Base-by-base conservation (phyloP, 2,797 vertebrate genomes). In the Uromys caudimaculatus region DNA sequence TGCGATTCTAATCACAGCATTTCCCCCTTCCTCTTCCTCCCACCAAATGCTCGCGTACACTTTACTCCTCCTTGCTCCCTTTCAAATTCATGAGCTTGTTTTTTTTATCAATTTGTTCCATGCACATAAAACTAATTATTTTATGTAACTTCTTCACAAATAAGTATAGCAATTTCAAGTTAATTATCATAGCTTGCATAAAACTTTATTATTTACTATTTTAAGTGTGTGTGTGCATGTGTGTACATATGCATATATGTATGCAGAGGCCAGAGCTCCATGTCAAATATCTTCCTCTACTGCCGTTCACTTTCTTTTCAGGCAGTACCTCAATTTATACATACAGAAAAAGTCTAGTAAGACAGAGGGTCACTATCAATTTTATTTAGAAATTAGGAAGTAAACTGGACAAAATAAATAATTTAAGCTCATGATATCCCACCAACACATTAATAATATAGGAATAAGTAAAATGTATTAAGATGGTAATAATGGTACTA, bases 301-400 rank as follows among this genome's bases (percentile, higher is more conserved):
- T 38, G 47, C 27, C 60, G 27, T 60, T 29, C n/a, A 38, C 79
- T 38, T 60, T 58, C 41, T 75, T 76, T 47, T 35, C 38, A 89
- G 27, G 44, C 4, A 58, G 24, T 41, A 41, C 41, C 38, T 75
- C 71, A 32, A n/a, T n/a, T n/a, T n/a, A n/a, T n/a, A 71, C 41
- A 56, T 11, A n/a, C 24, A 88, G 83, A 76, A 81, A 67, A 76
- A n/a, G 13, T 50, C 82, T 50, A 77, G 3, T 10, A 35, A 83
- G 44, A 71, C 35, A 76, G 32, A 83, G 29, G 35, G 27, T 83
- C 21, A 76, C 41, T 60, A 44, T 62, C 35, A 78, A 89, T 89
- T 71, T 71, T 76, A 77, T 84, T 77, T 83, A 69, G 84, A 93
- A 71, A 84, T 64, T 83, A 35, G 29, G 60, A 84, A 92, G 44